Conservation (phyloP, 2,113 vertebrate genomes). For the Hydrolagus affinis region DNA sequence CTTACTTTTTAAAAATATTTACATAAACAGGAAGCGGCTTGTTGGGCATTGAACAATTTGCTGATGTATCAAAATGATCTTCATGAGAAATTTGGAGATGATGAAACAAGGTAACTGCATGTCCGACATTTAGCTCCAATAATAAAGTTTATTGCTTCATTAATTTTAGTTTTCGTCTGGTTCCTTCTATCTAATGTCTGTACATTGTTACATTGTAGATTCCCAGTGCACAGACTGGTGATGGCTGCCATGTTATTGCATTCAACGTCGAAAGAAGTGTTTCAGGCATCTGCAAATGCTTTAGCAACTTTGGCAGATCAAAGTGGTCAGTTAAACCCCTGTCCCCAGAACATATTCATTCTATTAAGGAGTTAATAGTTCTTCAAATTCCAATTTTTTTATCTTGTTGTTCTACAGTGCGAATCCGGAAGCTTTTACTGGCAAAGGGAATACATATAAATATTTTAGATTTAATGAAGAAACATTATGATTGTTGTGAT, state of each 20-base stretch:
- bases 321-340: conserved; percentile 60
- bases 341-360: background rate
- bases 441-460: conserved; percentile 85
- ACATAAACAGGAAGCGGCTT: conserved; percentile 71
- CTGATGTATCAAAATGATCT: conserved; percentile 66
- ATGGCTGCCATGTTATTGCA: conserved; percentile 87
- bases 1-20: conserved; percentile 3
- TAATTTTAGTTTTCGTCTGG: background rate
- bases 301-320: conserved; percentile 69
- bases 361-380: conserved; percentile 25
- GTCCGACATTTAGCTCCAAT: background rate
- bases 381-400: conserved; percentile 14
- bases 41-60: conserved; percentile 83
- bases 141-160: background rate
- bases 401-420: conserved; percentile 53
- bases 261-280: conserved; percentile 69
- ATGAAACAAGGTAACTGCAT: conserved; percentile 63
- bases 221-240: conserved; percentile 73
- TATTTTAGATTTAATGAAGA: conserved; percentile 81
- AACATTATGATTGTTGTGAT: conserved; percentile 56
- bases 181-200: background rate
- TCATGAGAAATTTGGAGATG: conserved; percentile 65
- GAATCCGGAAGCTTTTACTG: conserved; percentile 67
- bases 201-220: conserved; percentile 51
- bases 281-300: conserved; percentile 72